A percentile compares a stretch with the other conserved stretches of the same genome.
phyloP scores from a whole-genome alignment of 2,888 invertebrate species.

The Portevinia maculata region DNA sequence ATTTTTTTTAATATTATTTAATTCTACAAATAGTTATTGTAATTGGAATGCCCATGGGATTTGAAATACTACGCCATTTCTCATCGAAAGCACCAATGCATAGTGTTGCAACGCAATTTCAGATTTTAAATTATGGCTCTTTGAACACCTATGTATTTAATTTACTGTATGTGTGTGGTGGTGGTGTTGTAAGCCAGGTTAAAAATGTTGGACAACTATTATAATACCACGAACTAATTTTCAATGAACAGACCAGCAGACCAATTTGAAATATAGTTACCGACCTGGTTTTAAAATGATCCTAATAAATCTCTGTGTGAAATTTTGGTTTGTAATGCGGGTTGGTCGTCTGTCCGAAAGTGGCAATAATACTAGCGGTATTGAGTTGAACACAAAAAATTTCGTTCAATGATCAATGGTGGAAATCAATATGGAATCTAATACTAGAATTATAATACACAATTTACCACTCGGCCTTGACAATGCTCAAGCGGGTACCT shows the following conservation, averaged over 20 bases:
- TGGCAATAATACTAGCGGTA: slow-evolving; percentile 14
- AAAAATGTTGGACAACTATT: background rate
- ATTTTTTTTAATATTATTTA: background rate
- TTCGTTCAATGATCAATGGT: too few species aligned
- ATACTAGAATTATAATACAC: too few species aligned
- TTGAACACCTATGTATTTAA: background rate
- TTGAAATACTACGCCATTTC: background rate
- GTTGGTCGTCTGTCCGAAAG: background rate
- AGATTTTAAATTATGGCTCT: background rate
- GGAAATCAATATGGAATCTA: background rate
- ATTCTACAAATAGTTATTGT: background rate
- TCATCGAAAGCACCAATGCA: background rate
- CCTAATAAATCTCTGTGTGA: background rate
- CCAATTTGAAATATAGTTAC: slow-evolving; percentile 9
- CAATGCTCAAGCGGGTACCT: too few species aligned
- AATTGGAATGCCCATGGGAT: background rate
- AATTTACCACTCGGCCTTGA: too few species aligned
- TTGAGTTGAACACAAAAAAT: too few species aligned
- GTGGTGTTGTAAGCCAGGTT: background rate
- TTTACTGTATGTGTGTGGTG: too few species aligned
- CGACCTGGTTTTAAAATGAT: background rate
- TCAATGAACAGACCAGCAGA: background rate
- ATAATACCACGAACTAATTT: background rate
- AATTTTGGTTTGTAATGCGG: background rate
- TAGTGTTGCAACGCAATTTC: background rate